Evolutionary conservation across 1,140 invertebrate genomes (phyloP).

Genomic region (Bilobella aurantiaca): DNA sequence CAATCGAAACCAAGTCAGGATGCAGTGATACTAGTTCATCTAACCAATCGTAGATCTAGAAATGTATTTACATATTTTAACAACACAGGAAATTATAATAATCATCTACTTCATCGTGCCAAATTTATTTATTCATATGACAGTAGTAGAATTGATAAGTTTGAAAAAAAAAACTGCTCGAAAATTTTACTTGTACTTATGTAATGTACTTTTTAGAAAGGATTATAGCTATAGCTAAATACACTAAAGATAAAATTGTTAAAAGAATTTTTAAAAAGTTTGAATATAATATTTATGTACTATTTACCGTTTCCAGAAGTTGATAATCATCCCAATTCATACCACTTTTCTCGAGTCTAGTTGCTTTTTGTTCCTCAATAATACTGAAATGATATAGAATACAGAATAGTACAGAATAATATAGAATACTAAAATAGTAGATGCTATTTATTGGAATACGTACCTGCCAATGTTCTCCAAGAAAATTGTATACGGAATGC

Average conservation of each 20-base stretch:
- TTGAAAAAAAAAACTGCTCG: not conserved
- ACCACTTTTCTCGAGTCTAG: not conserved
- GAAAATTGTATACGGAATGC: slow-evolving; percentile 5
- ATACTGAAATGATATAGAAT: slow-evolving; percentile 11
- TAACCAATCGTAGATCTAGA: slow-evolving; percentile 45
- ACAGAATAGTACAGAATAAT: not conserved
- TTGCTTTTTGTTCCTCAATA: not conserved
- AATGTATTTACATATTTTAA: not conserved
- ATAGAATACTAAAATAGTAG: not conserved
- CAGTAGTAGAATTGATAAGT: not conserved
- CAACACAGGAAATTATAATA: too few relatives aligned
- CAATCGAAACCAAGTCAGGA: slow-evolving; percentile 38
- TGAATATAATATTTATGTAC: not conserved
- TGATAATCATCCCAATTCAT: slow-evolving; percentile 13
- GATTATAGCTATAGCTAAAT: too few relatives aligned
- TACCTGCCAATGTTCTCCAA: slow-evolving; percentile 20
- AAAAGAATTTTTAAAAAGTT: not conserved
- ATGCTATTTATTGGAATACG: not conserved
- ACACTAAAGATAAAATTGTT: too few relatives aligned
- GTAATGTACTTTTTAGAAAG: too few relatives aligned
- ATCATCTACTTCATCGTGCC: too few relatives aligned
- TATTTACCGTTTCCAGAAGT: slow-evolving; percentile 13
- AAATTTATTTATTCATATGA: too few relatives aligned
- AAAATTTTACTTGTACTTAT: not conserved
- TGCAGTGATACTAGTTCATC: slow-evolving; percentile 40